A percentile compares a stretch with the other conserved stretches of the same genome.
Evolutionary conservation across 2,113 vertebrate genomes (phyloP).

Genomic region (Rhombomys opimus): DNA sequence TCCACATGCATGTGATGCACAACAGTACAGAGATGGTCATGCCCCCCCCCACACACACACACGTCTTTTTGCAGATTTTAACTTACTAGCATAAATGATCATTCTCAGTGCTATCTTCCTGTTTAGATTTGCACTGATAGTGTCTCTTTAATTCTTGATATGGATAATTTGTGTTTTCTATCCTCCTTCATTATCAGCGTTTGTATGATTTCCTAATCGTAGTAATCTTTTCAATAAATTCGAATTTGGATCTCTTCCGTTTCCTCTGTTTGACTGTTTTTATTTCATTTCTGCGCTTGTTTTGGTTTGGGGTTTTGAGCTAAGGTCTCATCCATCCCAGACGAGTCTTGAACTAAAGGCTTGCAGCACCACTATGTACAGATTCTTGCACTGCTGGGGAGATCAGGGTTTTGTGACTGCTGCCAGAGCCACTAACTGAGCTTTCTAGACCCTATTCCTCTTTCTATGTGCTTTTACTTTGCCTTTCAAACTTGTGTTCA

Average conservation of each 20-base stretch:
- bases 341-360: not conserved
- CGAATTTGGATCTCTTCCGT: not conserved
- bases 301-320: not conserved
- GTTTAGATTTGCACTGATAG: not conserved
- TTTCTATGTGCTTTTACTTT: not conserved
- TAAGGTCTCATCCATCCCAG: not conserved
- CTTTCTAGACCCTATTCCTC: not conserved
- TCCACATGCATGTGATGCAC: not conserved
- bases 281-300: not conserved
- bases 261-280: not conserved
- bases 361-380: too few relatives aligned
- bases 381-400: not conserved
- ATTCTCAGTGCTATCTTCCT: not conserved
- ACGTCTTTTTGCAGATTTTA: not conserved
- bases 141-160: not conserved
- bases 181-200: not conserved
- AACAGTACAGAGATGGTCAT: not conserved
- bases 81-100: not conserved
- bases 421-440: too few relatives aligned
- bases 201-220: not conserved
- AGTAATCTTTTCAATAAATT: not conserved
- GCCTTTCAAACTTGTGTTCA: not conserved
- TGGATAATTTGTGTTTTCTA: not conserved
- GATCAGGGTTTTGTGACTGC: too few relatives aligned
- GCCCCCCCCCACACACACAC: not conserved